A percentile compares a stretch with the other conserved stretches of the same genome.
phyloP scores from a whole-genome alignment of 2,797 vertebrate genomes.

The Decapterus maruadsi region DNA sequence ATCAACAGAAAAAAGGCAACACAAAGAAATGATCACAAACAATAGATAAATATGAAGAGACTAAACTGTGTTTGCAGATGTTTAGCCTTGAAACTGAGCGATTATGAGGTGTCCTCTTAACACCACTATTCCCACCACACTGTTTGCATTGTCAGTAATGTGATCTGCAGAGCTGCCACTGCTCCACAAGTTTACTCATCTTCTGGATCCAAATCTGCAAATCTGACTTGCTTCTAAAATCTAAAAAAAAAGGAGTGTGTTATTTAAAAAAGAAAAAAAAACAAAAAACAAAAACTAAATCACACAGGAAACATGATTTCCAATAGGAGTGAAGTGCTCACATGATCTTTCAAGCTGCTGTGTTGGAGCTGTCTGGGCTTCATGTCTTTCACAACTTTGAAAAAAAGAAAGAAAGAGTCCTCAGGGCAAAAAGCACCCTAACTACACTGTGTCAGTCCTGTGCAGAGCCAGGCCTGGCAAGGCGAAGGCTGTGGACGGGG shows the following conservation, averaged over 20 bases:
- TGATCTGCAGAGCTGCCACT: slow-evolving; percentile 9
- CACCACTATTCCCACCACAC: slow-evolving; percentile 11
- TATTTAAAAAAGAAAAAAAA: slow-evolving; percentile 56
- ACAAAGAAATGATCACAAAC: slow-evolving; percentile 56
- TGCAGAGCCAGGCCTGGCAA: slow-evolving; percentile 60
- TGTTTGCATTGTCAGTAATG: background rate
- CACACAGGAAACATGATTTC: slow-evolving; percentile 64
- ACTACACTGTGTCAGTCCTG: slow-evolving; percentile 58
- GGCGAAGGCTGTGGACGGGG: slow-evolving; percentile 66
- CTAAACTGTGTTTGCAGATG: slow-evolving; percentile 16
- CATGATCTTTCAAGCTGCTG: slow-evolving; percentile 37
- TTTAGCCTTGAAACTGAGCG: slow-evolving; percentile 16
- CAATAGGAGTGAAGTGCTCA: slow-evolving; percentile 56
- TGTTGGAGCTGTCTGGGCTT: slow-evolving; percentile 38
- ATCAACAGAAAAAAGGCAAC: slow-evolving; percentile 44
- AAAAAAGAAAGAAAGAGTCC: slow-evolving; percentile 28
- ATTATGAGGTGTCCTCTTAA: background rate
- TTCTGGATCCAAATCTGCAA: background rate
- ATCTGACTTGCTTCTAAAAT: slow-evolving; percentile 38
- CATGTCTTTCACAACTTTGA: slow-evolving; percentile 53
- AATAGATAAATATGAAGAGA: slow-evolving; percentile 57
- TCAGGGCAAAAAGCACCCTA: slow-evolving; percentile 56
- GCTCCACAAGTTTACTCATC: slow-evolving; percentile 1
- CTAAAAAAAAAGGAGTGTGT: slow-evolving; percentile 69
- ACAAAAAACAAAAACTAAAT: slow-evolving; percentile 53